Conservation (phyloP, 2,797 vertebrate genomes). For the Streptopelia turtur region DNA sequence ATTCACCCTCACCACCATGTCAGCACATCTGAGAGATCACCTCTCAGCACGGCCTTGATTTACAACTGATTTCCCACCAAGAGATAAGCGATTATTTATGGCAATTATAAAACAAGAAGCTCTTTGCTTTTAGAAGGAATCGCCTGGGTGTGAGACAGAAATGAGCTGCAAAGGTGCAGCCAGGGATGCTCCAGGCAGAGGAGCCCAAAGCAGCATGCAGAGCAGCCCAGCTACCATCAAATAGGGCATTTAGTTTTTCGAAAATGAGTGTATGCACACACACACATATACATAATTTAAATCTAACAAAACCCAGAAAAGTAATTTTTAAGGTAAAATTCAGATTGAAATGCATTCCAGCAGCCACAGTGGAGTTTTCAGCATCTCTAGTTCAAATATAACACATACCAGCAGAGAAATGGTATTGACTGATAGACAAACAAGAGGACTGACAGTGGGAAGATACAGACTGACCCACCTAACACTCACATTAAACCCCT, state of each 20-base stretch:
- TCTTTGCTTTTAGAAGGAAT: neutral
- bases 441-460: neutral
- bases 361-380: neutral
- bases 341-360: neutral
- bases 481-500: neutral
- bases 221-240: neutral
- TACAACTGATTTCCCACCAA: neutral
- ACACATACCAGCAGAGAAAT: neutral
- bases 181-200: neutral
- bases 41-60: neutral
- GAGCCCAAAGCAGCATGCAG: neutral
- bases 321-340: neutral
- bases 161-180: neutral
- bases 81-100: neutral
- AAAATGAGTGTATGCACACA: neutral
- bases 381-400: neutral
- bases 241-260: neutral
- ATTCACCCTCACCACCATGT: neutral
- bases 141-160: neutral
- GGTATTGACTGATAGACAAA: neutral
- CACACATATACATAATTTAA: neutral
- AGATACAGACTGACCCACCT: neutral
- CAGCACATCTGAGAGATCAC: neutral
- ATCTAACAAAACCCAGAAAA: neutral
- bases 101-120: neutral